Base-by-base conservation (phyloP, 2,797 vertebrate genomes). In the Crenuchus spilurus region DNA sequence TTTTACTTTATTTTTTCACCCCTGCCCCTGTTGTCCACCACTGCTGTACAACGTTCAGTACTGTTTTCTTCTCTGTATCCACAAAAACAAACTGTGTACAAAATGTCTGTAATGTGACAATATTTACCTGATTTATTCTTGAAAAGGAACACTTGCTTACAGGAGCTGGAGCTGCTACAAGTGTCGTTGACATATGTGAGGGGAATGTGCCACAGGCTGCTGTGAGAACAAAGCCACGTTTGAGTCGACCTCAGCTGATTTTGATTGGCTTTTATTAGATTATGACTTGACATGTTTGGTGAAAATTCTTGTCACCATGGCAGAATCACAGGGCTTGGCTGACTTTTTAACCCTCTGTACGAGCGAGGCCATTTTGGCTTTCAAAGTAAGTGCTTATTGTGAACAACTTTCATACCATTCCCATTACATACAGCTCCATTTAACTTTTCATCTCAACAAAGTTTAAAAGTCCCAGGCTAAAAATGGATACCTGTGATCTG, bases 121-220 rank as follows among this genome's bases (percentile, higher is more conserved):
- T 16, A 63, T 64, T 61, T 63, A 99, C 97, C 95, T 88, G 93
- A 92, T 80, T 92, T 94, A 33, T 89, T 83, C 77, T 92, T 93
- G 80, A 99, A 86, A 73, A 91, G 88, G 79, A 91, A 92, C 26
- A 91, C 68, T 7, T 90, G 88, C 76, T 28, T 88, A 82, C 94
- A 93, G 52, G 84, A 81, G 2, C 83, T 72, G 14, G 80, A 87
- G 63, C 81, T 81, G 77, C 90, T 94, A 80, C 93, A 95, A 83
- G 74, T 93, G 83, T 93, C 91, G 22, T 91, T 96, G 30, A 93
- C 82, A 4, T 94, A 98, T 0, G 94, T 95, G 76, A 99, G 91
- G 41, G 97, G 97, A 83, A 99, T 94, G 82, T 95, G 90, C 97
- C 97, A 99, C 75, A 96, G 74, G 77, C 79, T 83, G 73, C 96